These are phyloP conservation scores for Hypercompe scribonia DNA, from an alignment of 2,888 invertebrate species.

Conservation along the genomic window DNA sequence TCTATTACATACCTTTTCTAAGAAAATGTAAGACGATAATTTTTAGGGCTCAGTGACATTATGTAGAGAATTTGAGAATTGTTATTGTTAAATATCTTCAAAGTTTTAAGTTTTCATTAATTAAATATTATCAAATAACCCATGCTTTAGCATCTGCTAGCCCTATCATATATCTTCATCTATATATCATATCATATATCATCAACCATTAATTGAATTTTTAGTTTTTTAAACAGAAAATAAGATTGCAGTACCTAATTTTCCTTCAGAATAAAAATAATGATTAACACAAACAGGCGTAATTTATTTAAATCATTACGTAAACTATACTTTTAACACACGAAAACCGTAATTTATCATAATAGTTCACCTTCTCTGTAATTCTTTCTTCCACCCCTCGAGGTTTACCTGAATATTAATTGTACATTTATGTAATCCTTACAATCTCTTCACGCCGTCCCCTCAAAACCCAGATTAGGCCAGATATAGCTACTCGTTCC, in stretches of 20 bases:
- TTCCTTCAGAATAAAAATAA: no score
- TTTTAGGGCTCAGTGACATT: neutral
- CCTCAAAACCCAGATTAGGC: slow-evolving; percentile 36
- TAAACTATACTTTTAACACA: neutral
- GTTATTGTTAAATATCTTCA: neutral
- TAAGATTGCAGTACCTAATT: neutral
- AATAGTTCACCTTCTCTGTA: neutral
- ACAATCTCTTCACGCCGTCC: slow-evolving; percentile 27
- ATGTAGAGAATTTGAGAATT: neutral
- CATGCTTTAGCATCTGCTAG: no score
- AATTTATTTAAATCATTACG: neutral
- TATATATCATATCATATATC: no score
- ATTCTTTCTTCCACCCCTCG: neutral
- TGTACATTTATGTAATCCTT: slow-evolving; percentile 18
- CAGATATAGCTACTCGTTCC: slow-evolving; percentile 28
- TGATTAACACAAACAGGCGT: neutral
- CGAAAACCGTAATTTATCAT: neutral
- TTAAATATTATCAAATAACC: no score
- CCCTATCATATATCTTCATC: no score
- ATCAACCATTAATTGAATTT: no score
- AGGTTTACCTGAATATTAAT: slow-evolving; percentile 11
- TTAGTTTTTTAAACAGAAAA: neutral
- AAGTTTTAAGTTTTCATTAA: no score
- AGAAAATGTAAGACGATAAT: neutral
- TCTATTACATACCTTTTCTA: no score